Evolutionary conservation across 37 sponge, comb jelly and placozoan genomes (phyloP).

Genomic region (Bolinopsis microptera): DNA sequence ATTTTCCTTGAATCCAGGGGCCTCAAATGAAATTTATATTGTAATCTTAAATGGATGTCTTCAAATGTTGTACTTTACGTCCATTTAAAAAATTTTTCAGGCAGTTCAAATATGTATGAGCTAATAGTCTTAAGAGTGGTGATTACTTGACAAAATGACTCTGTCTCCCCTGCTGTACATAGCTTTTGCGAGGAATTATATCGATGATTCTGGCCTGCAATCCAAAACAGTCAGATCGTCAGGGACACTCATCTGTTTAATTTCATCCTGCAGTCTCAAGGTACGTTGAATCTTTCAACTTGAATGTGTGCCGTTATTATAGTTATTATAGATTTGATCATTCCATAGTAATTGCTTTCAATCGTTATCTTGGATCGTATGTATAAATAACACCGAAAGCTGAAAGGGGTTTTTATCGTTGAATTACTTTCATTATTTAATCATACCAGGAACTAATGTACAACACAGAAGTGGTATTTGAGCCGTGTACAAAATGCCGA

Average conservation of each 20-base stretch:
- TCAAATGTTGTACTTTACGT: no score
- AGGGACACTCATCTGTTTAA: constrained; percentile 37
- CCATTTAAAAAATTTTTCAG: not conserved
- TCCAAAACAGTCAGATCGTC: constrained; percentile 21
- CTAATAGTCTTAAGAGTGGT: not conserved
- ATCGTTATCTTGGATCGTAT: no score
- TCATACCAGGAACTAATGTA: constrained; percentile 62
- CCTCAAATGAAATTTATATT: no score
- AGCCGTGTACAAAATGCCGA: not conserved
- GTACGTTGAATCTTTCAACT: no score
- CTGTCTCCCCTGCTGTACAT: constrained; percentile 11
- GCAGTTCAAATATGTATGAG: not conserved
- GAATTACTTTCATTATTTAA: no score
- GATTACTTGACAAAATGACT: not conserved
- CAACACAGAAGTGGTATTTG: constrained; percentile 25
- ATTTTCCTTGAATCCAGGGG: no score
- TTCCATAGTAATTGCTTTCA: no score
- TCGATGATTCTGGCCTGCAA: not conserved
- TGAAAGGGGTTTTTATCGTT: no score
- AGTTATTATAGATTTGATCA: no score
- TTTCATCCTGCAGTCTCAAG: constrained; percentile 54
- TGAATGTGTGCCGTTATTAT: no score
- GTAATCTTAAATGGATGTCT: no score
- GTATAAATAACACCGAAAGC: no score
- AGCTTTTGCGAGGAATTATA: not conserved